phyloP scores from a whole-genome alignment of 2,797 vertebrate species.

The Myiotriccus ornatus region DNA sequence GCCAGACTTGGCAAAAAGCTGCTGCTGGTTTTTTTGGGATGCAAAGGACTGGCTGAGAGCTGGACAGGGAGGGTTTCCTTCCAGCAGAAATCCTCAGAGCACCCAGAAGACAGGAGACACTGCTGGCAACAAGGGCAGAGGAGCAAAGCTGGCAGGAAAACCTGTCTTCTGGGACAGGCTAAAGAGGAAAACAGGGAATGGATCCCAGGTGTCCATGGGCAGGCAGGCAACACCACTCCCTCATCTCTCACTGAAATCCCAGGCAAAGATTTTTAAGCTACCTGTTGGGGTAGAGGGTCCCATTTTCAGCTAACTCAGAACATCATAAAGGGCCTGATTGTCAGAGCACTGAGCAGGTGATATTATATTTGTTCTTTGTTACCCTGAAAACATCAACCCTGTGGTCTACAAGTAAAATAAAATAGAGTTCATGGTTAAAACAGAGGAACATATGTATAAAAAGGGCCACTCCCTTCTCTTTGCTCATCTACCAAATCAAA shows the following conservation, averaged over 20 bases:
- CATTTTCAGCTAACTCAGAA: neutral
- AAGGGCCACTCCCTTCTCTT: neutral
- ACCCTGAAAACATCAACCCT: neutral
- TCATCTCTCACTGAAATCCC: neutral
- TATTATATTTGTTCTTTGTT: neutral
- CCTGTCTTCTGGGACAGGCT: neutral
- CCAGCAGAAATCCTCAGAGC: neutral
- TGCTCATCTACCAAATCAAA: neutral
- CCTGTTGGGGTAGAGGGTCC: neutral
- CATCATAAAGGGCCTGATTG: neutral
- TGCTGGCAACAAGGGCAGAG: neutral
- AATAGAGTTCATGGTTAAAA: neutral
- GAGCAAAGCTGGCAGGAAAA: neutral
- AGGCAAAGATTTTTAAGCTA: neutral
- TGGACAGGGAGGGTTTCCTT: neutral
- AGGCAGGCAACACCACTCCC: neutral
- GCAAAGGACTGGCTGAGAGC: neutral
- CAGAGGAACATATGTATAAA: rapidly evolving
- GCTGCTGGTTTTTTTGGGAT: neutral
- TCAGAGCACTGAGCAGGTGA: neutral
- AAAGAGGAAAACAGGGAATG: neutral
- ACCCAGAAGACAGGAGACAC: neutral
- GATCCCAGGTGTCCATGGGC: neutral
- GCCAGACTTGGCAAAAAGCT: rapidly evolving
- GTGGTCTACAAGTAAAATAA: neutral